Percentiles rank a stretch among this genome's conserved stretches.
phyloP scores from a whole-genome alignment of 2,888 invertebrate genomes.

The Aphidoletes aphidimyza region DNA sequence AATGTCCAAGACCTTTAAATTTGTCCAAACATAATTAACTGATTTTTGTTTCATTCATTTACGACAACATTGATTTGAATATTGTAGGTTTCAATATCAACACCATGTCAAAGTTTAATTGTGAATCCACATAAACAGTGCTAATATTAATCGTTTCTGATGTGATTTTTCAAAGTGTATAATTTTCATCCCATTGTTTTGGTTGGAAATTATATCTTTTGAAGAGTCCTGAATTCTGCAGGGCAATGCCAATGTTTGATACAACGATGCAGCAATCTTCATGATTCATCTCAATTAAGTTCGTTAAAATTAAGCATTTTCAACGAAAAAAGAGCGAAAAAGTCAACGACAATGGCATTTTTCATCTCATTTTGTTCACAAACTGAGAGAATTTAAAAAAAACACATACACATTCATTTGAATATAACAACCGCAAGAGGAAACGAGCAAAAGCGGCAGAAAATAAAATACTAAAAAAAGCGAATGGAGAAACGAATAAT shows the following conservation, averaged over 20 bases:
- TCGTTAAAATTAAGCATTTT: not conserved
- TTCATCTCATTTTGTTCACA: not conserved
- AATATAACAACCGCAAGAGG: not conserved
- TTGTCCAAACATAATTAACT: too few species aligned
- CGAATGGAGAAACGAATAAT: constrained; percentile 13
- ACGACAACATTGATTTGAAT: too few species aligned
- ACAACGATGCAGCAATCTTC: not conserved
- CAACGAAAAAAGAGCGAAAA: not conserved
- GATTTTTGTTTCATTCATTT: too few species aligned
- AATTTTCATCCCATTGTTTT: too few species aligned
- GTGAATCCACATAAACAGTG: too few species aligned
- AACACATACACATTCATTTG: not conserved
- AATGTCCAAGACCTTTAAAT: too few species aligned
- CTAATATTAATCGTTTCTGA: too few species aligned
- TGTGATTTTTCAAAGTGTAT: too few species aligned
- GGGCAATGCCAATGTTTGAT: not conserved
- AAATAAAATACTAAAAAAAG: not conserved
- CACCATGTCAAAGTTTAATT: too few species aligned
- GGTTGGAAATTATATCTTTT: not conserved
- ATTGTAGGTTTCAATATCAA: too few species aligned
- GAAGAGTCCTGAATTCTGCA: not conserved
- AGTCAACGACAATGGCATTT: not conserved
- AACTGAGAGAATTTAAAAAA: too few species aligned
- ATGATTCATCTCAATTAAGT: constrained; percentile 39
- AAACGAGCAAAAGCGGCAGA: not conserved